phyloP scores from a whole-genome alignment of 2,797 vertebrate genomes.

The Vultur gryphus region DNA sequence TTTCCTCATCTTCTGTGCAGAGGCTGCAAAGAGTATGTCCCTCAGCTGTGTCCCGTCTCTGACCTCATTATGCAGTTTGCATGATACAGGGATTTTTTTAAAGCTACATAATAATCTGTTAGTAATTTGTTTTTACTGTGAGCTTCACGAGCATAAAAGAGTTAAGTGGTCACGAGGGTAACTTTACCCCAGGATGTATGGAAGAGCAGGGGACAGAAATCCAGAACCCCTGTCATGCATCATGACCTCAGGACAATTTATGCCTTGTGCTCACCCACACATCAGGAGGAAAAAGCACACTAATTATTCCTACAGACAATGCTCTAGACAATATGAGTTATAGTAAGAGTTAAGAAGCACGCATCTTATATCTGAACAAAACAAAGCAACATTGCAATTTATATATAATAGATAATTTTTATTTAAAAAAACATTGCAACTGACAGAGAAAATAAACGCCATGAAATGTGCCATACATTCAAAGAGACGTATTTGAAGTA shows the following conservation, averaged over 20 bases:
- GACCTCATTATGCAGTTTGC: neutral
- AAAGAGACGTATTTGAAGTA: neutral
- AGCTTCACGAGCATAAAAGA: neutral
- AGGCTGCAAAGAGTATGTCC: neutral
- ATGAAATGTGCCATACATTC: conserved; percentile 38
- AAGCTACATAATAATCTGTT: neutral
- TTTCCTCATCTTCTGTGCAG: neutral
- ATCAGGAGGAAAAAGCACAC: neutral
- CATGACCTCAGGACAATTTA: neutral
- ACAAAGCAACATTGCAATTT: neutral
- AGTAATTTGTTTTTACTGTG: neutral
- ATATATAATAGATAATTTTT: conserved; percentile 15
- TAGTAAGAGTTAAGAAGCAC: neutral
- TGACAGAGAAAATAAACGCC: neutral
- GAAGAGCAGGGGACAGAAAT: neutral
- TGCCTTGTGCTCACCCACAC: neutral
- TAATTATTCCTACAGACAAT: neutral
- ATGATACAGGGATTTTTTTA: neutral
- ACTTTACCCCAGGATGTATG: neutral
- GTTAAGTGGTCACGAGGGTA: neutral
- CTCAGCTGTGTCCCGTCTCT: neutral
- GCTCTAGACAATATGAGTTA: neutral
- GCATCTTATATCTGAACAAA: neutral
- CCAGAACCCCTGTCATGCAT: neutral
- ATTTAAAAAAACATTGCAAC: conserved; percentile 17